Percentiles rank a stretch among this genome's conserved stretches.
Conservation (phyloP, 2,797 vertebrate species). For the Pseudomugil gertrudae region DNA sequence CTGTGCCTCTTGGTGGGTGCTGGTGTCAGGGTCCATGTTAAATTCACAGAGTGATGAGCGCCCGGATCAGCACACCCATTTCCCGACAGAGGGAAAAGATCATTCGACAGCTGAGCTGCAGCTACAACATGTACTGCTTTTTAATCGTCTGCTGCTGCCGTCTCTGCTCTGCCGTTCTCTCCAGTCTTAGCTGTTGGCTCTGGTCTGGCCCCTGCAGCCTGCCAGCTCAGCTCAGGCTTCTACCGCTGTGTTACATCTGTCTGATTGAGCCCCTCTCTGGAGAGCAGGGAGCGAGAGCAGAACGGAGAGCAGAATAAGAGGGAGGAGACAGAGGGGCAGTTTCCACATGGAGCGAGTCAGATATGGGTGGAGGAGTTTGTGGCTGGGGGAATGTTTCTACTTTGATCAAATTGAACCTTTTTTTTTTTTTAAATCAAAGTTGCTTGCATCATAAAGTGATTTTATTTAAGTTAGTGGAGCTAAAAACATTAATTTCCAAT, state of each 20-base stretch:
- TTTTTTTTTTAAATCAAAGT: slow-evolving; percentile 53
- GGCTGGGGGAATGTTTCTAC: slow-evolving; percentile 62
- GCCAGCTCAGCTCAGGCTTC: slow-evolving; percentile 81
- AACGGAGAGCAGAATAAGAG: slow-evolving; percentile 40
- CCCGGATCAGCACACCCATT: slow-evolving; percentile 56
- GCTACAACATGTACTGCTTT: slow-evolving; percentile 26
- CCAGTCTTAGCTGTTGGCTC: slow-evolving; percentile 63
- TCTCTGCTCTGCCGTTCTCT: slow-evolving; percentile 15
- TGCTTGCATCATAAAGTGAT: slow-evolving; percentile 78
- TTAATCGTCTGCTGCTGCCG: slow-evolving; percentile 10
- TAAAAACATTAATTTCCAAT: neutral
- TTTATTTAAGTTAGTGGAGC: slow-evolving; percentile 43
- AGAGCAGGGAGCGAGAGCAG: slow-evolving; percentile 48
- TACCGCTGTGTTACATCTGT: slow-evolving; percentile 88
- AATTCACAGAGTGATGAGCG: slow-evolving; percentile 65
- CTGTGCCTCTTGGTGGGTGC: slow-evolving; percentile 83
- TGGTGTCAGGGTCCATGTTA: slow-evolving; percentile 88
- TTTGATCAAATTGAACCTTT: slow-evolving; percentile 81
- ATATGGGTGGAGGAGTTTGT: slow-evolving; percentile 45
- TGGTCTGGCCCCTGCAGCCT: slow-evolving; percentile 69
- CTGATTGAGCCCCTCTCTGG: slow-evolving; percentile 80
- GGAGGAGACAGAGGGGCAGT: slow-evolving; percentile 58
- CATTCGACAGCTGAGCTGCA: slow-evolving; percentile 8
- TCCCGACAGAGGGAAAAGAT: slow-evolving; percentile 44
- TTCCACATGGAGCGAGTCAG: slow-evolving; percentile 49